These are phyloP conservation scores for Melolontha melolontha DNA, from an alignment of 2,888 invertebrate genomes.

Conservation along the genomic window DNA sequence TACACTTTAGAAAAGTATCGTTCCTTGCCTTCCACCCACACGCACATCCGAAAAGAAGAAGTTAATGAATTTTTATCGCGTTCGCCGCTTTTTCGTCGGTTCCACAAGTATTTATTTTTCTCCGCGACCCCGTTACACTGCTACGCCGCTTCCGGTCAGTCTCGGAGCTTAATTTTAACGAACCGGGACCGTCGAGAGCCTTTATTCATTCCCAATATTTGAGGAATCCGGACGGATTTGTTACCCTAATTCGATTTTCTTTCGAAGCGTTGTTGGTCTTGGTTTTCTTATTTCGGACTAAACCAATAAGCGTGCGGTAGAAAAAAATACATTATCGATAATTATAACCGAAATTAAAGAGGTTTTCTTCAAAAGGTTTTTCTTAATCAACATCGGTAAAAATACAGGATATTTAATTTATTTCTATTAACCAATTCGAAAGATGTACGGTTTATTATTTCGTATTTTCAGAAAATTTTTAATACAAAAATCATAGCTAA, in stretches of 20 bases:
- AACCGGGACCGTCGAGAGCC: slow-evolving; percentile 5
- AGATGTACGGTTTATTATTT: too few relatives aligned
- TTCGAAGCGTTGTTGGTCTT: neutral
- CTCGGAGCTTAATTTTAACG: slow-evolving; percentile 20
- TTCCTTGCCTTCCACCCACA: slow-evolving; percentile 6
- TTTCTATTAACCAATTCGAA: too few relatives aligned
- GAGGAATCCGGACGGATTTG: slow-evolving; percentile 9
- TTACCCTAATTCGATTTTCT: slow-evolving; percentile 27
- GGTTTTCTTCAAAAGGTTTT: too few relatives aligned
- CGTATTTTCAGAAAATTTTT: too few relatives aligned
- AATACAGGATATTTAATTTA: too few relatives aligned
- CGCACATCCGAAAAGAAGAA: slow-evolving; percentile 7
- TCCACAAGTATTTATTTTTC: slow-evolving; percentile 12
- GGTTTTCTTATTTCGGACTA: too few relatives aligned
- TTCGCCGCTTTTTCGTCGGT: slow-evolving; percentile 5
- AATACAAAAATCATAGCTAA: too few relatives aligned
- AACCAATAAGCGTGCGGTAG: too few relatives aligned
- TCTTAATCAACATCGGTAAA: too few relatives aligned
- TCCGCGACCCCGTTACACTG: neutral
- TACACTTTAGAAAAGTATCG: slow-evolving; percentile 4
- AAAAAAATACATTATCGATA: too few relatives aligned
- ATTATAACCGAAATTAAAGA: too few relatives aligned
- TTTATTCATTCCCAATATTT: slow-evolving; percentile 8
- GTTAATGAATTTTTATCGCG: slow-evolving; percentile 31
- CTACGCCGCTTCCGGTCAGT: slow-evolving; percentile 14